Conservation (phyloP, 2,797 vertebrate genomes). For the Amphiprion clarkii region DNA sequence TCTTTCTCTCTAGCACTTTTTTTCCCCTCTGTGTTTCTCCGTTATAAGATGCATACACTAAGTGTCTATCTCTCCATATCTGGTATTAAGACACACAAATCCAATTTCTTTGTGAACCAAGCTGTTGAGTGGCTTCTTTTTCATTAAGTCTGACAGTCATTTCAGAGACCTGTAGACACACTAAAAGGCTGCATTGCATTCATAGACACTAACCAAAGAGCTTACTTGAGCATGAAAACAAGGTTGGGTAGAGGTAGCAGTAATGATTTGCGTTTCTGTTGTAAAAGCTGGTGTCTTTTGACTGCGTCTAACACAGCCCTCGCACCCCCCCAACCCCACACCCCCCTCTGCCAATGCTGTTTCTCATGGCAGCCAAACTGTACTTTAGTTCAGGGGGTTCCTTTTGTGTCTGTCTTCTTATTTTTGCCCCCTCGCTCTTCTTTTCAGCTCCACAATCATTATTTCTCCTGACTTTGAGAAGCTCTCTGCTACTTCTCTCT, state of each 20-base stretch:
- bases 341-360: slow-evolving; percentile 36
- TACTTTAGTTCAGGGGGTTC: slow-evolving; percentile 52
- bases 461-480: slow-evolving; percentile 53
- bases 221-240: slow-evolving; percentile 72
- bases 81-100: slow-evolving; percentile 59
- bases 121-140: slow-evolving; percentile 63
- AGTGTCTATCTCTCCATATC: slow-evolving; percentile 50
- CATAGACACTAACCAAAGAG: slow-evolving; percentile 55
- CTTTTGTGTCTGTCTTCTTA: slow-evolving; percentile 52
- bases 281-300: slow-evolving; percentile 55
- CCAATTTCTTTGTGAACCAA: slow-evolving; percentile 56
- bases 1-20: slow-evolving; percentile 23
- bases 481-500: slow-evolving; percentile 27
- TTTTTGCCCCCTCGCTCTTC: slow-evolving; percentile 42
- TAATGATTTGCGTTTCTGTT: slow-evolving; percentile 62
- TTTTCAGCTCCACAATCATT: slow-evolving; percentile 57
- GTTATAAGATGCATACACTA: slow-evolving; percentile 48
- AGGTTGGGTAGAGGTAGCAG: slow-evolving; percentile 58
- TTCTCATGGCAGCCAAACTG: slow-evolving; percentile 45
- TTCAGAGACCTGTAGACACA: slow-evolving; percentile 54
- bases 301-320: slow-evolving; percentile 38
- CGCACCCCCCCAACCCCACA: slow-evolving; percentile 8
- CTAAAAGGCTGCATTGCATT: slow-evolving; percentile 68
- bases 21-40: slow-evolving; percentile 21
- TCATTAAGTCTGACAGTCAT: slow-evolving; percentile 67